A percentile compares a stretch with the other conserved stretches of the same genome.
These are phyloP conservation scores for Alentia gelatinosa DNA, from an alignment of 2,888 invertebrate genomes.

Conservation along the genomic window DNA sequence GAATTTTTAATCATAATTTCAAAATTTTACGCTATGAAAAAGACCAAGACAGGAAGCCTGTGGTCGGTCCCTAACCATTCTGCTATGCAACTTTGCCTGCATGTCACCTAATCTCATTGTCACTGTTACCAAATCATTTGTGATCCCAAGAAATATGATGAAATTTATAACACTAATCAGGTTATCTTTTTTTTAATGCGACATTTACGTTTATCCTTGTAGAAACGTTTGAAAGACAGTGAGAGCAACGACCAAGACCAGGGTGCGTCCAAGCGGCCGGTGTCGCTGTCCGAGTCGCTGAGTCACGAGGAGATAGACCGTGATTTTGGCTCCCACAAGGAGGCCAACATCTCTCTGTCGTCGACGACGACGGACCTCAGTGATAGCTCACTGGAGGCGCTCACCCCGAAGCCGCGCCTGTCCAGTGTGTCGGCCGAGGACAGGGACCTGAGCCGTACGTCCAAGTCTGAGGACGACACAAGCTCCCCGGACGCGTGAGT, in stretches of 20 bases:
- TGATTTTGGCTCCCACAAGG: conserved; percentile 35
- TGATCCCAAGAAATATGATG: too few species aligned
- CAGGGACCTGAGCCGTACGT: conserved; percentile 7
- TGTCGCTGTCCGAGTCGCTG: conserved; percentile 24
- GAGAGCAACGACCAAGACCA: not conserved
- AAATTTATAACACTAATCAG: too few species aligned
- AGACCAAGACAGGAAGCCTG: too few species aligned
- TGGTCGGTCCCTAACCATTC: too few species aligned
- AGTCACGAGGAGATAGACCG: conserved; percentile 52
- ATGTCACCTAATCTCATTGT: too few species aligned
- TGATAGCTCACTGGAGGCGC: conserved; percentile 72
- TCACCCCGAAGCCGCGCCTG: not conserved
- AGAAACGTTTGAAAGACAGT: conserved; percentile 20
- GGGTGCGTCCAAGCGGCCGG: not conserved
- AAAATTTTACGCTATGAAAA: too few species aligned
- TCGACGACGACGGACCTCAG: conserved; percentile 75
- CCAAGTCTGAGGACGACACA: conserved; percentile 58
- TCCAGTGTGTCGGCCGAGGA: conserved; percentile 37
- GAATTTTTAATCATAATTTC: too few species aligned
- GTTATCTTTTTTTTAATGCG: not conserved
- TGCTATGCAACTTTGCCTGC: too few species aligned
- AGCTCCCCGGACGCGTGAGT: conserved; percentile 62
- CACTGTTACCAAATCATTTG: too few species aligned
- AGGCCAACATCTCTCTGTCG: conserved; percentile 70
- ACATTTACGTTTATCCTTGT: not conserved